Evolutionary conservation across 2,113 vertebrate genomes (phyloP), one percentile per base, ranked within the genome.

Genomic region (Reinhardtius hippoglossoides): DNA sequence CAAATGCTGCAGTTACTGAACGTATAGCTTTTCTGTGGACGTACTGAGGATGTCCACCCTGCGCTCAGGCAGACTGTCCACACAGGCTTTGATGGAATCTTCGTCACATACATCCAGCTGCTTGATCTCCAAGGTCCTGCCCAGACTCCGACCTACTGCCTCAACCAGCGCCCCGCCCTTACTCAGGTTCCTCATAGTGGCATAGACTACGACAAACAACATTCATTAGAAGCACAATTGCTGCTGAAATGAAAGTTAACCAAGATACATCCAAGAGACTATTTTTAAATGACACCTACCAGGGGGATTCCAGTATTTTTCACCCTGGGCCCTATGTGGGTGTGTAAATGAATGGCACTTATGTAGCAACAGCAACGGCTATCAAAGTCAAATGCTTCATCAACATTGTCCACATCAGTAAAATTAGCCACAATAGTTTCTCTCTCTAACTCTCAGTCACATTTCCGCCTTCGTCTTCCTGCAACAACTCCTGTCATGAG

Each of bases 61-160:
- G 61, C 94, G 92, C 42, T 95, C 90, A 40, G 96, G 95, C 31
- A 97, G 93, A 27, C 94, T 95, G 4, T 94, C 95, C 79, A 97
- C 91, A 13, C 95, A 97, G 21, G 91, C 82, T 82, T 88, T 93
- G 80, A 97, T 96, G 24, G 96, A 97, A 20, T 87, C 66, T 56
- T 96, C 95, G 24, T 94, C 88, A 77, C 95, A 96, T 1, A 96
- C 95, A 48, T 96, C 96, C 83, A 97, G 87, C 46, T 95, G 94
- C 82, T 95, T 96, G 46, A 97, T 94, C 80, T 95, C 95, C 0
- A 97, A 70, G 16, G 95, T 96, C 78, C 92, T 90, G 24, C 95
- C 96, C 88, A 96, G 83, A 16, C 89, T 91, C 55, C n/a, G 84
- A 56, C 94, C 95, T 2, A 90, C 94, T 9, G 92, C 95, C 80